Percentiles rank a stretch among this genome's conserved stretches.
Evolutionary conservation across 2,113 vertebrate genomes (phyloP).

Genomic region (Rhipidura dahli): DNA sequence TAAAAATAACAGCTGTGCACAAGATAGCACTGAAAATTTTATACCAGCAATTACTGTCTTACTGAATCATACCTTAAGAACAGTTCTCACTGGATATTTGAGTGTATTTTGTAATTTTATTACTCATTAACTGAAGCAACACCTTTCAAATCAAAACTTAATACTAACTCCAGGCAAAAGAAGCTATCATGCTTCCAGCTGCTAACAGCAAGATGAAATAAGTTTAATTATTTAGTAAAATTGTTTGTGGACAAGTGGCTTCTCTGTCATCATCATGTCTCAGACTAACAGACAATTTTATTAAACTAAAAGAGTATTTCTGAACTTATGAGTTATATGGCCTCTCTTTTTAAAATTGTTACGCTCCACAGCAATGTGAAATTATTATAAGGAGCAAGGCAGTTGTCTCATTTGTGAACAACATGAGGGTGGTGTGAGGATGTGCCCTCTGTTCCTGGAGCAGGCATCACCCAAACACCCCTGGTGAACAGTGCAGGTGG

Average conservation of each 20-base stretch:
- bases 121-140: conserved; percentile 12
- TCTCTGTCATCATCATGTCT: neutral
- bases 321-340: neutral
- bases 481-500: neutral
- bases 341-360: neutral
- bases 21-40: conserved; percentile 52
- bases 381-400: neutral
- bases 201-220: neutral
- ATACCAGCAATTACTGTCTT: conserved; percentile 20
- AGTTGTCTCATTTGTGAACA: neutral
- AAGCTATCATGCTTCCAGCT: neutral
- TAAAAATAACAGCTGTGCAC: conserved; percentile 56
- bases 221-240: neutral
- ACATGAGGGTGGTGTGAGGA: neutral
- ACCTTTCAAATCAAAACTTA: conserved; percentile 31
- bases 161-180: neutral
- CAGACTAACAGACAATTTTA: neutral
- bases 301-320: neutral
- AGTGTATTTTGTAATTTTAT: conserved; percentile 34
- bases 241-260: neutral
- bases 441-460: neutral
- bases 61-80: conserved; percentile 31
- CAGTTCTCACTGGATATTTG: conserved; percentile 1
- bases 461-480: neutral
- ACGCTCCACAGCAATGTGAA: neutral